Conservation (phyloP, 2,797 vertebrate species). For the Phalloptychus januarius region DNA sequence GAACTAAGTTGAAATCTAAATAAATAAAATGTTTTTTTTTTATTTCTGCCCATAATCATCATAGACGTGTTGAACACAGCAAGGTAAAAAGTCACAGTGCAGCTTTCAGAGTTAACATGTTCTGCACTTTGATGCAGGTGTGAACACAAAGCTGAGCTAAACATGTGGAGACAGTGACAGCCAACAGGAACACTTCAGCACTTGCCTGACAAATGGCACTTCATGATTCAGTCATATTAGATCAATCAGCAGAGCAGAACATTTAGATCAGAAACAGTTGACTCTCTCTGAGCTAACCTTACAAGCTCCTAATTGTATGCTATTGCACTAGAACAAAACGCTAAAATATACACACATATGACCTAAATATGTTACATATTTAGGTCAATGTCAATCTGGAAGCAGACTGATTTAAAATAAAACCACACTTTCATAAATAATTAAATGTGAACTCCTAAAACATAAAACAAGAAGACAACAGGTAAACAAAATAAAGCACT, state of each 20-base stretch:
- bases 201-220: conserved; percentile 1
- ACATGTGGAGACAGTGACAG: neutral
- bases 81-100: neutral
- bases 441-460: neutral
- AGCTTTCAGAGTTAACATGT: neutral
- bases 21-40: neutral
- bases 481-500: neutral
- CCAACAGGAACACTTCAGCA: neutral
- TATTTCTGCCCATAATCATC: neutral
- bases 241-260: neutral
- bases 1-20: neutral
- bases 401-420: neutral
- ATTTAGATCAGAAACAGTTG: neutral
- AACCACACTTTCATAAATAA: neutral
- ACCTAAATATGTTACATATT: neutral
- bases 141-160: neutral
- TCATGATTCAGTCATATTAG: neutral
- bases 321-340: neutral
- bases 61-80: neutral
- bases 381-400: neutral
- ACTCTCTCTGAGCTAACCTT: neutral
- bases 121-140: neutral
- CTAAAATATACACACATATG: neutral
- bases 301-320: neutral
- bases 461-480: neutral